phyloP scores from a whole-genome alignment of 2,797 vertebrate genomes.

The Mustela erminea region DNA sequence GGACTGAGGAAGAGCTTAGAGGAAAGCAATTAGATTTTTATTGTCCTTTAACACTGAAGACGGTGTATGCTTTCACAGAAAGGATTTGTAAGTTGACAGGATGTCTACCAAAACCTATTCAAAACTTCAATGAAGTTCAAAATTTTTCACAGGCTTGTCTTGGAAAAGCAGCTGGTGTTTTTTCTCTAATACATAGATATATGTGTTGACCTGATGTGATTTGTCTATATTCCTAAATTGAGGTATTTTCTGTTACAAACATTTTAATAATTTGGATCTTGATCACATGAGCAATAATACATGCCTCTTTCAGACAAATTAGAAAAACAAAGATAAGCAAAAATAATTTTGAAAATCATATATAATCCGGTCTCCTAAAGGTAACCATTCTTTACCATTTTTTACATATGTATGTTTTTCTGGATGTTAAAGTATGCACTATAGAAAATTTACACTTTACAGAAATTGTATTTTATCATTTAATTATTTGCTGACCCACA shows the following conservation, averaged over 20 bases:
- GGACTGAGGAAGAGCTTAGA: neutral
- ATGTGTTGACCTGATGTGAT: neutral
- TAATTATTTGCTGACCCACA: neutral
- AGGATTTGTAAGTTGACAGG: neutral
- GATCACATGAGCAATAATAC: neutral
- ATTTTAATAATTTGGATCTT: slow-evolving; percentile 42
- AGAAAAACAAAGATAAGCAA: slow-evolving; percentile 25
- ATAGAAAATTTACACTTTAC: neutral
- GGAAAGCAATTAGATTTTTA: neutral
- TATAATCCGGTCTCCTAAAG: neutral
- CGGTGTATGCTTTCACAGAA: neutral
- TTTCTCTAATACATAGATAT: neutral
- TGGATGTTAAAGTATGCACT: neutral
- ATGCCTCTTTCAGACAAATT: slow-evolving; percentile 40
- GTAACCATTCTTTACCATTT: neutral
- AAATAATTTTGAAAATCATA: neutral
- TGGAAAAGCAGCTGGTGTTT: neutral
- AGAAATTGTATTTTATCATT: neutral
- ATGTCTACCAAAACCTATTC: neutral
- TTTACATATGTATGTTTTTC: neutral
- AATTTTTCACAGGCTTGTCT: slow-evolving; percentile 33
- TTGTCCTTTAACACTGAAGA: neutral
- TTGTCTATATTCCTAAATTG: slow-evolving; percentile 1
- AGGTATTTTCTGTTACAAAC: neutral
- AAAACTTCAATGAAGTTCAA: slow-evolving; percentile 39